Evolutionary conservation across 1,140 invertebrate genomes (phyloP).

Genomic region (Camponotus floridanus): DNA sequence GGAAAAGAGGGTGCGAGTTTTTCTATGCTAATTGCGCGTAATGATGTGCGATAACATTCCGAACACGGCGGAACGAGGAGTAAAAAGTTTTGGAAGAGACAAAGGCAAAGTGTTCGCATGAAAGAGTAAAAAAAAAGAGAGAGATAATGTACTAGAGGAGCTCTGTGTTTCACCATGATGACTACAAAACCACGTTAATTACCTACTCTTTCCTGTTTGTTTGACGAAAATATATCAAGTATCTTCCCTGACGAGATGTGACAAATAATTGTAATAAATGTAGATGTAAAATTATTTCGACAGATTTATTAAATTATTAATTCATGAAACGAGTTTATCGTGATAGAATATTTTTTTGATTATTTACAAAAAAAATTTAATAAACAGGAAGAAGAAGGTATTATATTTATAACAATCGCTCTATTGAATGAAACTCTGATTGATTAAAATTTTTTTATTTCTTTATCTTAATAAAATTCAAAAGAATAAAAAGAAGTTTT

Average conservation of each 20-base stretch:
- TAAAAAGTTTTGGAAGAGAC: slow-evolving; percentile 19
- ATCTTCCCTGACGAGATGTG: slow-evolving; percentile 2
- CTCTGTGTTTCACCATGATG: slow-evolving; percentile 32
- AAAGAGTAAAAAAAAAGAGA: neutral
- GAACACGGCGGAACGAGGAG: slow-evolving; percentile 18
- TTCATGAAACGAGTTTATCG: neutral
- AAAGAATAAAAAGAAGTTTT: neutral
- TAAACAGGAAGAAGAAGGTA: too few relatives aligned
- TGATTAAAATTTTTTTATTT: neutral
- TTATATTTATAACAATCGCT: neutral
- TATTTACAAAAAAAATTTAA: too few relatives aligned
- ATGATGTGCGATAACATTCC: slow-evolving; percentile 55
- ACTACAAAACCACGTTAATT: slow-evolving; percentile 68
- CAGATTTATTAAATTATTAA: neutral
- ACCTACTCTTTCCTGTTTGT: slow-evolving; percentile 36
- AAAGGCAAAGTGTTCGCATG: slow-evolving; percentile 17
- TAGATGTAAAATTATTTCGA: slow-evolving; percentile 22
- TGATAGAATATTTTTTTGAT: neutral
- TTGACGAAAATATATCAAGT: slow-evolving; percentile 51
- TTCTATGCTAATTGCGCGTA: slow-evolving; percentile 68
- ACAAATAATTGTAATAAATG: neutral
- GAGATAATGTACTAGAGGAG: slow-evolving; percentile 7
- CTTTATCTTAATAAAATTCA: neutral
- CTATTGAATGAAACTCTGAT: neutral
- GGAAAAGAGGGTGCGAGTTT: slow-evolving; percentile 64